Evolutionary conservation across 2,888 invertebrate genomes (phyloP).

Genomic region (Argyresthia albistria): DNA sequence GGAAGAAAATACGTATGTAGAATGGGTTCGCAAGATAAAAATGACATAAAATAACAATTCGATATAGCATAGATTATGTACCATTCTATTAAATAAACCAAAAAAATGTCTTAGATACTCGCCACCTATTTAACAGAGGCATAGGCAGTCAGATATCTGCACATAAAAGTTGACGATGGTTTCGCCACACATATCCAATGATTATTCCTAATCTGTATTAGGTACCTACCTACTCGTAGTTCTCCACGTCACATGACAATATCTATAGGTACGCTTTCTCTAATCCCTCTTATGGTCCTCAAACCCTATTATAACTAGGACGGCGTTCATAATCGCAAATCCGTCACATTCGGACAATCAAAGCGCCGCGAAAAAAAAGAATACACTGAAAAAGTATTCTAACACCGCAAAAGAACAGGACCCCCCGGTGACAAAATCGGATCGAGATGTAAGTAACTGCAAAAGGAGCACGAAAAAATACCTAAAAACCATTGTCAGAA

Average conservation of each 20-base stretch:
- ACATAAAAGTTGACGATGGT: too few species aligned
- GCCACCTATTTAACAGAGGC: too few species aligned
- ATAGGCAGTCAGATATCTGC: too few species aligned
- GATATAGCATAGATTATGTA: too few species aligned
- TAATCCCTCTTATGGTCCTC: slow-evolving; percentile 34
- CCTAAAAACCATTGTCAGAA: slow-evolving; percentile 32
- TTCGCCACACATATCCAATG: too few species aligned
- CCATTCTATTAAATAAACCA: too few species aligned
- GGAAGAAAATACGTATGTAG: too few species aligned
- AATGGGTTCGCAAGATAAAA: too few species aligned
- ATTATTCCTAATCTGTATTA: too few species aligned
- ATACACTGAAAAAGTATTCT: slow-evolving; percentile 50
- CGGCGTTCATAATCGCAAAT: slow-evolving; percentile 43
- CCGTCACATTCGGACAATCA: slow-evolving; percentile 62
- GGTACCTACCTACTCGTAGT: too few species aligned
- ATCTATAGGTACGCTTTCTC: slow-evolving; percentile 6
- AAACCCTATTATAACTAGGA: slow-evolving; percentile 33
- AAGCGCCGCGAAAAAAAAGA: slow-evolving; percentile 42
- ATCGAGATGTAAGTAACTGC: slow-evolving; percentile 45
- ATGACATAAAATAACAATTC: too few species aligned
- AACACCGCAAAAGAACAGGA: slow-evolving; percentile 36
- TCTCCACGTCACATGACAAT: neutral
- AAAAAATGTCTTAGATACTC: too few species aligned
- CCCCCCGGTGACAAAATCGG: slow-evolving; percentile 59
- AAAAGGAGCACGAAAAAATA: slow-evolving; percentile 30